Conservation (phyloP, 2,888 invertebrate species). For the Miltochrista miniata region DNA sequence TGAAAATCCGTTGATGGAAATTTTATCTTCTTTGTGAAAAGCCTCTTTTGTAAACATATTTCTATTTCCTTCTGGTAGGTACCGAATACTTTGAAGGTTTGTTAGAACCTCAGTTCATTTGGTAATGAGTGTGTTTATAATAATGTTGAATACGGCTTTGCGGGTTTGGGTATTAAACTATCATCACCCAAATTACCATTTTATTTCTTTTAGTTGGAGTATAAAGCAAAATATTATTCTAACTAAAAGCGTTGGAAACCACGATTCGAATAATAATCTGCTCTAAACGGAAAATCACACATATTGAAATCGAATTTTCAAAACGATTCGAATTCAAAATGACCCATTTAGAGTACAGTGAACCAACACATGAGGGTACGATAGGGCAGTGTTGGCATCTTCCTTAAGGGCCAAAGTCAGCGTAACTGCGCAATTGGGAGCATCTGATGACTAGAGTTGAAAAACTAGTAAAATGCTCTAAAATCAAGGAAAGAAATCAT, state of each 20-base stretch:
- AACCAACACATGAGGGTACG: conserved; percentile 26
- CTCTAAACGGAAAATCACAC: too few species aligned
- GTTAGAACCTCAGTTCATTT: conserved; percentile 44
- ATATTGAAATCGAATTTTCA: too few species aligned
- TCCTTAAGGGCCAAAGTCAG: too few species aligned
- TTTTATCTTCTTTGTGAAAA: conserved; percentile 63
- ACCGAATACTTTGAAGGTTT: conserved; percentile 42
- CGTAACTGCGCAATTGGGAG: too few species aligned
- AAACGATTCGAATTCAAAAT: conserved; percentile 2
- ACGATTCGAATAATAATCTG: conserved; percentile 43
- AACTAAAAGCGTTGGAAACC: too few species aligned
- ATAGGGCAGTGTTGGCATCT: too few species aligned
- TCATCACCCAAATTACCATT: too few species aligned
- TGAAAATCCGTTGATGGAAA: conserved; percentile 60
- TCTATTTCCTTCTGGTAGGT: conserved; percentile 47
- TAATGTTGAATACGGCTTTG: conserved; percentile 10
- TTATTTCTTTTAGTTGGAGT: too few species aligned
- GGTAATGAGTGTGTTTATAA: conserved; percentile 27
- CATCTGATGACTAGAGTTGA: too few species aligned
- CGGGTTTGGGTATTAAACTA: conserved; percentile 15
- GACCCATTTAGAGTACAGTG: too few species aligned
- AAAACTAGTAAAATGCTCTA: too few species aligned
- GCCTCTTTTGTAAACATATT: conserved; percentile 55
- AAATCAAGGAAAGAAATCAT: too few species aligned
- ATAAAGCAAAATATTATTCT: conserved; percentile 41